Base-by-base conservation (phyloP, 2,797 vertebrate genomes). In the Moxostoma hubbsi region DNA sequence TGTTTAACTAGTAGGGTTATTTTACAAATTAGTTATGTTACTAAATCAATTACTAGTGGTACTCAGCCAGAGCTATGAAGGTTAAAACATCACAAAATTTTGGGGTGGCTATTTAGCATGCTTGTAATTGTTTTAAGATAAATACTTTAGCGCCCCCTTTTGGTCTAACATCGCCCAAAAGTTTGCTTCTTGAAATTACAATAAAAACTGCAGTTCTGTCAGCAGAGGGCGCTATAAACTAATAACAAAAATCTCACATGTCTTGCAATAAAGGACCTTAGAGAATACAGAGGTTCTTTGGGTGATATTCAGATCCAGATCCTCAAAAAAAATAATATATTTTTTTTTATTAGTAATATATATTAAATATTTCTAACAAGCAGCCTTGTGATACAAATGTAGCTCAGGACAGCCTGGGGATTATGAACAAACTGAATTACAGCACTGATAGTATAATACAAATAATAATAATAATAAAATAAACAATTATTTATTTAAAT, bases 101-200 rank as follows among this genome's bases (percentile, higher is more conserved):
- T 49, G 18, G 5, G 13, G 9, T 51, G 43, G 43, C 46, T 24
- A 6, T 53, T 7, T 63, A n/a, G 7, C 9, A 43, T 12, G 61
- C 50, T 57, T 15, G 7, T 0, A 0, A 15, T 6, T 16, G 45
- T 24, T 13, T 15, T 10, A 18, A 59, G 16, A 70, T 18, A 16
- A 36, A 81, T 75, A 50, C 65, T 55, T 63, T 64, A 9, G 73
- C 65, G 51, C 65, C 79, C 73, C 66, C 79, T 81, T 9, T 63
- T 45, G 51, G 45, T 61, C 6, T 55, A 6, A 16, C 2, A 15
- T 12, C 9, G 10, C 1, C 5, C 5, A 15, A 24, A 55, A 18
- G 12, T 67, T 24, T 24, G 49, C 43, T 66, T 46, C 1, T 61
- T 49, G 3, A 24, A 53, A 16, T 8, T 16, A 24, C 5, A 49